phyloP scores from a whole-genome alignment of 2,888 invertebrate species.

The Drosophila monieri region DNA sequence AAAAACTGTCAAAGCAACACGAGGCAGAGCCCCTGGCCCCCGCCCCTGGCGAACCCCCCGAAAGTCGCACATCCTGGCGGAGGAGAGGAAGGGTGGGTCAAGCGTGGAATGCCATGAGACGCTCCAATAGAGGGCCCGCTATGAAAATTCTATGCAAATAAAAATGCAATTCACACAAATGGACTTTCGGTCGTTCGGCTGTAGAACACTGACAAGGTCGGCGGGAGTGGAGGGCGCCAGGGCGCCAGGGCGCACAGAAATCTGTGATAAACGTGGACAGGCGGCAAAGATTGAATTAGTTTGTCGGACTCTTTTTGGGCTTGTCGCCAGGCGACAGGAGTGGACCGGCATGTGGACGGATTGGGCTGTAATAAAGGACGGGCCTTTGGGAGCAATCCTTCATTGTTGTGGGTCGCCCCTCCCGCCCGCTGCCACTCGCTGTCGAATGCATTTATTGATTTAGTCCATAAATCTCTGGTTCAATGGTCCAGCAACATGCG shows the following conservation, averaged over 20 bases:
- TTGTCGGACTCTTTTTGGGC: constrained; percentile 54
- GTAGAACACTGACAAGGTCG: constrained; percentile 27
- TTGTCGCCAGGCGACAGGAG: constrained; percentile 7
- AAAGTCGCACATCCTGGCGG: constrained; percentile 41
- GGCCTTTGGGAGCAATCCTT: constrained; percentile 23
- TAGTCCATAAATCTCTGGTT: constrained; percentile 68
- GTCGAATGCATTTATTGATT: constrained; percentile 71
- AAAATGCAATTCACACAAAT: constrained; percentile 77
- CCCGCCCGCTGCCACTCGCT: constrained; percentile 53
- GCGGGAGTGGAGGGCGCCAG: constrained; percentile 19
- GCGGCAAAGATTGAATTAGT: constrained; percentile 74
- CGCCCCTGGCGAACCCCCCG: not conserved
- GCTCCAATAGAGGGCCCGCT: constrained; percentile 52
- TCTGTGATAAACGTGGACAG: constrained; percentile 70
- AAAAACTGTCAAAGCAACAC: constrained; percentile 77
- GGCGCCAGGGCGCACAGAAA: constrained; percentile 14
- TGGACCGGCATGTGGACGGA: constrained; percentile 3
- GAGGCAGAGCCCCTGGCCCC: constrained; percentile 49
- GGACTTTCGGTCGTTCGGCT: constrained; percentile 52
- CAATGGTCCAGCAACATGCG: constrained; percentile 31
- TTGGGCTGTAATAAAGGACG: constrained; percentile 1
- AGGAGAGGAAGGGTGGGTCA: constrained; percentile 45
- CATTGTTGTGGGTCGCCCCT: constrained; percentile 40
- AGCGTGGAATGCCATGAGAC: constrained; percentile 45
- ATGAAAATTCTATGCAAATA: constrained; percentile 80